Base-by-base conservation (phyloP, 2,113 vertebrate genomes). In the Romanogobio albipinnatus region DNA sequence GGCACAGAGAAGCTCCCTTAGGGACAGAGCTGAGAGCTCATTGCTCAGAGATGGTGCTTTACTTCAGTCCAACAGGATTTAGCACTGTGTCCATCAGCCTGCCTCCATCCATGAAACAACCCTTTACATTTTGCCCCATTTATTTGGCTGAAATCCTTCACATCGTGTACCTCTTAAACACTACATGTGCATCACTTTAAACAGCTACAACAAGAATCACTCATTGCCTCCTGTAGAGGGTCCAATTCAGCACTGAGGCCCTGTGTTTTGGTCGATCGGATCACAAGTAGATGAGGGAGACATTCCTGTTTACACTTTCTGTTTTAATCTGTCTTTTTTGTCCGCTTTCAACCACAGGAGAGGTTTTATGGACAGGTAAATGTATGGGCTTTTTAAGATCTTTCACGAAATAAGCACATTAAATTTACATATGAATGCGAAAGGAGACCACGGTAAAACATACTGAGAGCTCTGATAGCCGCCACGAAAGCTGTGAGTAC, bases 51-150 rank as follows among this genome's bases (percentile, higher is more conserved):
- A 87, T 58, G 4, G 81, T 89, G 85, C 90, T 93, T 91, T 87
- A 61, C 88, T 83, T 9, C 26, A 88, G 89, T 91, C 92, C 89
- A 87, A 90, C 89, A 90, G 85, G 88, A 91, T 92, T 90, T 92
- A 87, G 88, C 89, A 53, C 80, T n/a, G 26, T 84, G 91, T 93
- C 92, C 86, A 87, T 93, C 91, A 92, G 83, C 29, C 43, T 68
- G 85, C 45, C 29, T 43, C 14, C 76, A 24, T 26, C 45, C 82
- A 51, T 88, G 71, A 92, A 91, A 86, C 88, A 88, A 90, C 90
- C 87, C 47, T 86, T 79, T 79, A 62, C 13, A 64, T 47, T 62
- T 45, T 45, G 76, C 13, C 39, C 39, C 58, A 79, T 78, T 61
- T 24, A 61, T 43, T 10, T 39, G 36, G 36, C 76, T 61, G 26